phyloP scores from a whole-genome alignment of 2,888 invertebrate species.

The Podotricha telesiphe region DNA sequence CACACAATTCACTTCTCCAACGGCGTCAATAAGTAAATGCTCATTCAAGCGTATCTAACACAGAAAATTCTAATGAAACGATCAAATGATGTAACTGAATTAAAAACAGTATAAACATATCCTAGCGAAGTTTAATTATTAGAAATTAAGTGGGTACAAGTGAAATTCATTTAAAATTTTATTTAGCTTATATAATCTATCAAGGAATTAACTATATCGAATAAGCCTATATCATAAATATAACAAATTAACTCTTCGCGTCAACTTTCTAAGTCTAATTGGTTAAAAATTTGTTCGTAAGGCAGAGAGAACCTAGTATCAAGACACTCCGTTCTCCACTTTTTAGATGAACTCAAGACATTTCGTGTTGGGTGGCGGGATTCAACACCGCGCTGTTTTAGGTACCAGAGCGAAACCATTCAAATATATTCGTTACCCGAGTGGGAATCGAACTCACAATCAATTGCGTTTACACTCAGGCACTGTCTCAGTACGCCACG shows the following conservation, averaged over 20 bases:
- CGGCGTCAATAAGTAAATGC: too few species aligned
- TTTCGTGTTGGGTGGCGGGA: too few species aligned
- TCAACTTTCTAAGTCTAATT: conserved; percentile 42
- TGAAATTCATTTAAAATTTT: conserved; percentile 5
- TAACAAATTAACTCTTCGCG: conserved; percentile 39
- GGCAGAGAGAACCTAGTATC: too few species aligned
- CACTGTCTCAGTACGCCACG: too few species aligned
- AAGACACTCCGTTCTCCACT: too few species aligned
- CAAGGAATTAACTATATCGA: conserved; percentile 13
- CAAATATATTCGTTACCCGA: too few species aligned
- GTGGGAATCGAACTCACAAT: too few species aligned
- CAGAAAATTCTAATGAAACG: not conserved
- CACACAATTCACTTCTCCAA: not conserved
- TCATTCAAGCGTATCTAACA: not conserved
- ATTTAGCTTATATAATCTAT: conserved; percentile 6
- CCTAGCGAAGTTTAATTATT: not conserved
- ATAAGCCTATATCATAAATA: not conserved
- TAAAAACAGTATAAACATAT: not conserved
- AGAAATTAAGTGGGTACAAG: not conserved
- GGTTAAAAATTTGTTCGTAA: conserved; percentile 24
- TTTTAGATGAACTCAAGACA: too few species aligned
- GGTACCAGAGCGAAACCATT: too few species aligned
- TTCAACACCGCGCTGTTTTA: too few species aligned
- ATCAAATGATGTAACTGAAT: too few species aligned
- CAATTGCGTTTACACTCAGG: too few species aligned